These are phyloP conservation scores for Teinopalpus imperialis DNA, from an alignment of 2,888 invertebrate species.

Conservation along the genomic window DNA sequence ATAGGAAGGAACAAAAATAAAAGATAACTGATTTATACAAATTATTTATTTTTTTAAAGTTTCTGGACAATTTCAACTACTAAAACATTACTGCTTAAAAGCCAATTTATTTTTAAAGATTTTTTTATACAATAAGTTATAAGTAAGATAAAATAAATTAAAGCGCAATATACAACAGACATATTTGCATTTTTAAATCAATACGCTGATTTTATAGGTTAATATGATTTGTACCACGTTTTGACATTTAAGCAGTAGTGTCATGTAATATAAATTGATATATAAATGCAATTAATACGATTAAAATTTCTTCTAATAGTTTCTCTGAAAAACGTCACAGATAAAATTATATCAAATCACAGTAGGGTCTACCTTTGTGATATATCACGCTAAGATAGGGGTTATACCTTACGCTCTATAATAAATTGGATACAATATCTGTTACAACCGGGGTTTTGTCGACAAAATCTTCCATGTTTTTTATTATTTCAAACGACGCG, in stretches of 20 bases:
- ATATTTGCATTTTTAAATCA: conserved; percentile 37
- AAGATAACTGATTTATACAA: conserved; percentile 51
- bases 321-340: conserved; percentile 9
- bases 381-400: no score
- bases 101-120: conserved; percentile 26
- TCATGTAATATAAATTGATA: conserved; percentile 26
- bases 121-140: conserved; percentile 22
- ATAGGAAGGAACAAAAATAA: background rate
- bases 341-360: conserved; percentile 14
- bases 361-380: no score
- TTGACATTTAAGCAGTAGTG: conserved; percentile 41
- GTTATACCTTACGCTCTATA: no score
- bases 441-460: background rate
- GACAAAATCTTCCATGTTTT: background rate
- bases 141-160: conserved; percentile 34
- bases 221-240: conserved; percentile 35
- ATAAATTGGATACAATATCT: conserved; percentile 12
- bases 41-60: conserved; percentile 59
- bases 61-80: conserved; percentile 49
- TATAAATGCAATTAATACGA: conserved; percentile 26
- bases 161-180: conserved; percentile 36
- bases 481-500: background rate
- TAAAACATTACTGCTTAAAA: conserved; percentile 44
- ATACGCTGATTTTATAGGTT: conserved; percentile 29
- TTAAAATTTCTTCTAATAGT: conserved; percentile 8